These are phyloP conservation scores for Tipula confusa DNA, from an alignment of 2,888 invertebrate genomes.

Conservation along the genomic window DNA sequence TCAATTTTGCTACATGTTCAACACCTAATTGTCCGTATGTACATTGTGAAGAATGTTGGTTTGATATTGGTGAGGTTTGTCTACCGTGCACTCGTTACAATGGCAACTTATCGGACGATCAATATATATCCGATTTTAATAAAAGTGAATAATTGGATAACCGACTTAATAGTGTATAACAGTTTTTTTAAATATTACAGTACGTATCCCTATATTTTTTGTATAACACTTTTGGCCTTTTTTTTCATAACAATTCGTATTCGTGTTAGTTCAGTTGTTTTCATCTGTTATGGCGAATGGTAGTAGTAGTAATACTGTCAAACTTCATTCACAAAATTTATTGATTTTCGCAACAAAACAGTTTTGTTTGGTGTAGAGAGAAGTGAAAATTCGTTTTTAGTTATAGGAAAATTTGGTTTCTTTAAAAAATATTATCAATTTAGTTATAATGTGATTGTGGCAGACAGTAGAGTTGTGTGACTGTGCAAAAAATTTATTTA, in stretches of 20 bases:
- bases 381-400: not conserved
- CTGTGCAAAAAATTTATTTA: not conserved
- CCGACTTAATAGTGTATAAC: not conserved
- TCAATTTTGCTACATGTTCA: constrained; percentile 35
- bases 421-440: not conserved
- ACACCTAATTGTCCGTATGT: constrained; percentile 35
- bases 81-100: constrained; percentile 33
- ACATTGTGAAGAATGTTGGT: constrained; percentile 38
- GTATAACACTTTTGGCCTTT: not conserved
- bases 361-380: not conserved
- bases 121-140: not conserved
- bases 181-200: not conserved
- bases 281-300: constrained; percentile 28
- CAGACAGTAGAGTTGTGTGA: not conserved
- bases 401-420: not conserved
- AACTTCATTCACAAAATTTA: constrained; percentile 26
- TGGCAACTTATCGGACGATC: not conserved
- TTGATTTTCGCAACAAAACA: constrained; percentile 30
- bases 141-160: not conserved
- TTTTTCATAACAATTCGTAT: not conserved
- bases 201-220: not conserved
- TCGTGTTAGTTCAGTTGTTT: constrained; percentile 29
- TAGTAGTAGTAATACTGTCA: constrained; percentile 27
- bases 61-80: constrained; percentile 36
- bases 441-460: not conserved